Evolutionary conservation across 37 sponge, comb jelly and placozoan species (phyloP).

Genomic region (Spongilla lacustris): DNA sequence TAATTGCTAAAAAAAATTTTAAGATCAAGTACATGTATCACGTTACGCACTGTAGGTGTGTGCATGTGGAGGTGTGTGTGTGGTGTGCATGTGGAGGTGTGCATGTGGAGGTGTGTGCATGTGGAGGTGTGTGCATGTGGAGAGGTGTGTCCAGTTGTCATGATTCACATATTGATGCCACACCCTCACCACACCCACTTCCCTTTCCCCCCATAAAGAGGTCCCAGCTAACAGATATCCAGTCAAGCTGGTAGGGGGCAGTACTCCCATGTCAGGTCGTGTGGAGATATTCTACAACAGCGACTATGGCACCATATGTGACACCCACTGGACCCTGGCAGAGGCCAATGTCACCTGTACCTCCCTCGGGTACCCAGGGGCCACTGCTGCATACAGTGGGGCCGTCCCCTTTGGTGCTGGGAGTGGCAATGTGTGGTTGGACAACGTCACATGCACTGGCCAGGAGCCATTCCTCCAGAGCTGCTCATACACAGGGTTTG

Average conservation of each 20-base stretch:
- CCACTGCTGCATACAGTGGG: background rate
- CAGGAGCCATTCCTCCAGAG: constrained; percentile 31
- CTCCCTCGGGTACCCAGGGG: constrained; percentile 37
- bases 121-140: no score
- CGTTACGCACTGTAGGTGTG: no score
- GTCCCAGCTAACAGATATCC: constrained; percentile 53
- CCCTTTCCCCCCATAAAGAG: background rate
- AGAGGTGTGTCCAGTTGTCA: no score
- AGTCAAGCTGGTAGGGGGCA: constrained; percentile 48
- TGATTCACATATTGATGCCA: background rate
- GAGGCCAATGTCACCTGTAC: constrained; percentile 38
- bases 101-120: no score
- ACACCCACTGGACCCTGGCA: constrained; percentile 43
- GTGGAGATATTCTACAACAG: constrained; percentile 63
- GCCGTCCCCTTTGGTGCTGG: background rate
- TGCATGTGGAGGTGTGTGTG: background rate
- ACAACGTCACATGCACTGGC: constrained; percentile 53
- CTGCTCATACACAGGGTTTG: constrained; percentile 38
- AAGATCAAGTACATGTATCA: no score
- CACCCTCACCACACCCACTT: background rate
- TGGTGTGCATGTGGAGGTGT: no score
- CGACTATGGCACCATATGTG: constrained; percentile 67
- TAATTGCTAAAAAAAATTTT: no score
- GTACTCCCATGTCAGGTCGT: constrained; percentile 27
- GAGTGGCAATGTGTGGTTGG: constrained; percentile 42